Evolutionary conservation across 2,888 invertebrate genomes (phyloP).

Genomic region (Iphiclides podalirius): DNA sequence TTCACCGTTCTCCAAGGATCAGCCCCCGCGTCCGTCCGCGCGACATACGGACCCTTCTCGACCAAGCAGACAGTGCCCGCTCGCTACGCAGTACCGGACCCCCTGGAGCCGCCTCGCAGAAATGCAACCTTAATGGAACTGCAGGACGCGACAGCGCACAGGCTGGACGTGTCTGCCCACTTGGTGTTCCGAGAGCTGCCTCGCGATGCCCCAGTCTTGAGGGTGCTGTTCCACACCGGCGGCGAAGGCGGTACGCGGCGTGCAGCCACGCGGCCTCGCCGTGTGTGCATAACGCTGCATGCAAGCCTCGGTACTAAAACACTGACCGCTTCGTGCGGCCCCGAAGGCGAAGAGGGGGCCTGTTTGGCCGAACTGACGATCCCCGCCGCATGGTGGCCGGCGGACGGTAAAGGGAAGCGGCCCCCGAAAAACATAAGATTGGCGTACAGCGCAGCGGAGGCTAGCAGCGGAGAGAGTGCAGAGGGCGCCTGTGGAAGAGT

Average conservation of each 20-base stretch:
- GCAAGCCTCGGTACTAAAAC: conserved; percentile 82
- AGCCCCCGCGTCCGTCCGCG: conserved; percentile 93
- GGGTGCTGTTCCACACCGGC: conserved; percentile 95
- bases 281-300: conserved; percentile 90
- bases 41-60: conserved; percentile 96
- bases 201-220: conserved; percentile 93
- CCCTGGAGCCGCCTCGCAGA: conserved; percentile 82
- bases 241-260: conserved; percentile 90
- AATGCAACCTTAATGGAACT: conserved; percentile 79
- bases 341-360: conserved; percentile 95
- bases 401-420: conserved; percentile 80
- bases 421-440: conserved; percentile 89
- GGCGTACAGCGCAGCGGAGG: conserved; percentile 93
- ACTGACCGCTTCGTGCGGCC: conserved; percentile 94
- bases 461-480: conserved; percentile 83
- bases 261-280: conserved; percentile 84
- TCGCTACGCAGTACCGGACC: conserved; percentile 92
- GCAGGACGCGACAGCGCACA: conserved; percentile 85
- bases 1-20: conserved; percentile 96
- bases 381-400: conserved; percentile 95
- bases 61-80: conserved; percentile 97
- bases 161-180: conserved; percentile 95
- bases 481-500: conserved; percentile 86
- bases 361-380: conserved; percentile 93
- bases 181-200: conserved; percentile 92